phyloP scores from a whole-genome alignment of 2,113 vertebrate species.

The Bufo bufo region DNA sequence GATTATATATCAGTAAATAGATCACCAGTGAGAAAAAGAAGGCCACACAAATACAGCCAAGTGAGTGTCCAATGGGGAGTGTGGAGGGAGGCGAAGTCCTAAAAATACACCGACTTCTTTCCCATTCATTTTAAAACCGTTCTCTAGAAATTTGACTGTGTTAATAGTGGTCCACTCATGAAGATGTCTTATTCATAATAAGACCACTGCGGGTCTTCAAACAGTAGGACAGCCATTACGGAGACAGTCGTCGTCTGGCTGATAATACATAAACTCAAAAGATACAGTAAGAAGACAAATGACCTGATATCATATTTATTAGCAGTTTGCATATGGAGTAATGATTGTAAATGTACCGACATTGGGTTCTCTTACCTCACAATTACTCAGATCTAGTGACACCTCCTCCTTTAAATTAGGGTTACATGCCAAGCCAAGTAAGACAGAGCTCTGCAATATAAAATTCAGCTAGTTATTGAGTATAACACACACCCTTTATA shows the following conservation, averaged over 20 bases:
- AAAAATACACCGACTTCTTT: too few relatives aligned
- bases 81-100: too few relatives aligned
- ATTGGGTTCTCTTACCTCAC: conserved; percentile 82
- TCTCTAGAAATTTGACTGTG: too few relatives aligned
- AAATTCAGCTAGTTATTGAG: conserved; percentile 38
- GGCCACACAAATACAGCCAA: too few relatives aligned
- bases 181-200: neutral
- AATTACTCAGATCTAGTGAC: conserved; percentile 93
- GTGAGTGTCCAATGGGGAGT: too few relatives aligned
- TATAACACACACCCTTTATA: neutral
- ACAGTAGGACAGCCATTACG: neutral
- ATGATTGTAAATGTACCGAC: neutral
- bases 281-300: neutral
- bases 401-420: conserved; percentile 89
- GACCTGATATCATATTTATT: neutral
- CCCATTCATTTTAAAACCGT: too few relatives aligned
- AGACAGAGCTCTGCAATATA: conserved; percentile 82
- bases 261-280: neutral
- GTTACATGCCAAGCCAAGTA: conserved; percentile 93
- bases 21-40: too few relatives aligned
- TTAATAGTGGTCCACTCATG: too few relatives aligned
- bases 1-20: too few relatives aligned
- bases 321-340: neutral
- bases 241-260: neutral
- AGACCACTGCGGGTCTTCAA: neutral